A percentile compares a stretch with the other conserved stretches of the same genome.
phyloP scores from a whole-genome alignment of 1,140 invertebrate genomes.

The Brachionus paranguensis region DNA sequence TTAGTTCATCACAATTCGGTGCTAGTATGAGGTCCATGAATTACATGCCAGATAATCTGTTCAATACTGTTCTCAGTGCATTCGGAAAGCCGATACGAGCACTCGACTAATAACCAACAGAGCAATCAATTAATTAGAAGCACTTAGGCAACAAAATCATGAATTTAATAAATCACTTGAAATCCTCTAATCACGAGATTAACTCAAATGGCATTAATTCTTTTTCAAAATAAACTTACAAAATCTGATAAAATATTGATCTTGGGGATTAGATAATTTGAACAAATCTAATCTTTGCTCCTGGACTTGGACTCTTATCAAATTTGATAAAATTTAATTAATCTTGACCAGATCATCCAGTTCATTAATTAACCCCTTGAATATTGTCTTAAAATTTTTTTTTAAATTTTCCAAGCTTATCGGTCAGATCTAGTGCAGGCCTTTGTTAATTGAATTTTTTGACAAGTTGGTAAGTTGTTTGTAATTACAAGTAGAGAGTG shows the following conservation, averaged over 20 bases:
- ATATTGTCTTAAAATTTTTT: background rate
- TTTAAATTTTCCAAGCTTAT: background rate
- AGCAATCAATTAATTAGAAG: conserved; percentile 20
- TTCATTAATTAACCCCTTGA: background rate
- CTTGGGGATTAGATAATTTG: background rate
- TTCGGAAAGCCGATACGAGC: background rate
- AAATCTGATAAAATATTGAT: conserved; percentile 4
- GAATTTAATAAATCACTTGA: background rate
- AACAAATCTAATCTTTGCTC: background rate
- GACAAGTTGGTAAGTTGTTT: background rate
- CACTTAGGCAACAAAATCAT: background rate
- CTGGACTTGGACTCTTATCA: background rate
- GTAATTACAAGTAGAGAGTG: background rate
- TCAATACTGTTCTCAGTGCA: background rate
- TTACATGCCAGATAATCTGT: background rate
- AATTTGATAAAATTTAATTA: background rate
- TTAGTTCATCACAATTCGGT: background rate
- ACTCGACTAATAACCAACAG: background rate
- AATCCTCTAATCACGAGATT: background rate
- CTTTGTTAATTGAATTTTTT: background rate
- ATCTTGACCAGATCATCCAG: background rate
- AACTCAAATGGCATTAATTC: background rate
- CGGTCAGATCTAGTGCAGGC: background rate
- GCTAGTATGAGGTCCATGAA: background rate
- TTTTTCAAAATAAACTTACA: background rate